Base-by-base conservation (phyloP, 2,113 vertebrate genomes). In the Psilopsiagon aymara region DNA sequence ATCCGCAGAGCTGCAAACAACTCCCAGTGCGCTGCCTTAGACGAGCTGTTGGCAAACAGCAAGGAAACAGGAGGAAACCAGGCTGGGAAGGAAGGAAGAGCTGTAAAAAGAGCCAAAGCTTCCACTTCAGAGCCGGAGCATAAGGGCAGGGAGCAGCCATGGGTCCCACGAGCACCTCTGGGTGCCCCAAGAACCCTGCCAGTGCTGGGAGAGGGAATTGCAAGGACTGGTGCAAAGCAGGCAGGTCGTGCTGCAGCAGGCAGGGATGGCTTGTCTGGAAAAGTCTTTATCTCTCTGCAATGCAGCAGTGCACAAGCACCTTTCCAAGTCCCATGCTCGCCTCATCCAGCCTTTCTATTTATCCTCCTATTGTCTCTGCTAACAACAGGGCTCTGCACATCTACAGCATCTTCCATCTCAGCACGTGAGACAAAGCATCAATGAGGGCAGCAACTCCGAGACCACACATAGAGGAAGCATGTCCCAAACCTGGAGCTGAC, bases 311-410 rank as follows among this genome's bases (percentile, higher is more conserved):
- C 90, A 47, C 77, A 4, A 63, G 81, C 80, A 81, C 73, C 67
- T 70, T 74, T 70, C 86, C 87, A 95, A 96, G 90, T 96, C 80
- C 92, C 21, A 19, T 86, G 77, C 84, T 87, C 85, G 13, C 29
- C 93, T 94, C 91, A 70, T 90, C 79, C 90, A 94, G 87, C 90
- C 90, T 94, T 95, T 88, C 88, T 95, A 71, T 94, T 96, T 86
- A 92, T 93, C 93, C 92, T 95, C 92, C 92, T 59, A 91, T 95
- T 96, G 96, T 96, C 86, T 95, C 89, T 84, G 82, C 80, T 90
- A 96, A 94, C 93, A 90, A 88, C 90, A 16, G 82, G 60, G 78
- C 87, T 92, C 90, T 19, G 88, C 82, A 27, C 87, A 59, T 85
- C 91, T 55, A 81, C 0, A 52, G 88, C 79, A 55, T 83, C 90